Evolutionary conservation across 2,113 vertebrate species (phyloP).

Genomic region (Tupaia tana): DNA sequence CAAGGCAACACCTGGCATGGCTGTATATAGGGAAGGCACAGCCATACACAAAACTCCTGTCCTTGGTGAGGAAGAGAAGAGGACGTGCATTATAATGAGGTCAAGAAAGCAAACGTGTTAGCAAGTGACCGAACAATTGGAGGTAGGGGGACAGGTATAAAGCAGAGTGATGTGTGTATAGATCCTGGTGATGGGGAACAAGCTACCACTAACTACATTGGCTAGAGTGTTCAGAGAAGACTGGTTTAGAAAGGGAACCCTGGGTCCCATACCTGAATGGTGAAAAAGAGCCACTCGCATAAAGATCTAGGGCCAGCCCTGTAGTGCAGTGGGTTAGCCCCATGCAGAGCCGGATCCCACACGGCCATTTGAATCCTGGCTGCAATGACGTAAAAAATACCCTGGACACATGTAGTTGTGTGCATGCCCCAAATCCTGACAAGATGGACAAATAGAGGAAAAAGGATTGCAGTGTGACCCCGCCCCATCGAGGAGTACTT

Average conservation of each 20-base stretch:
- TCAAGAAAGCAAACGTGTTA: background rate
- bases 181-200: no score
- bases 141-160: background rate
- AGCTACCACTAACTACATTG: background rate
- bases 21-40: background rate
- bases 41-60: background rate
- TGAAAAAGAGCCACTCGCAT: background rate
- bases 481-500: no score
- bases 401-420: no score
- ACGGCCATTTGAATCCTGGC: no score
- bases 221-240: background rate
- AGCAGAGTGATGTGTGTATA: background rate
- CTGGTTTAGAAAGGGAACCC: fast-evolving
- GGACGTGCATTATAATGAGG: background rate
- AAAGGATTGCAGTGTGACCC: no score
- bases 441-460: no score
- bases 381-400: no score
- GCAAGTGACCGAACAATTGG: background rate
- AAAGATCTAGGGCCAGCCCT: background rate
- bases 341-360: no score
- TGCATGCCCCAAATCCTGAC: no score
- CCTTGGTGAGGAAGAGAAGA: background rate
- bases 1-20: background rate
- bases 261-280: background rate
- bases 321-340: no score